Evolutionary conservation across 2,113 vertebrate genomes (phyloP).

Genomic region (Potamarius usumacintae): DNA sequence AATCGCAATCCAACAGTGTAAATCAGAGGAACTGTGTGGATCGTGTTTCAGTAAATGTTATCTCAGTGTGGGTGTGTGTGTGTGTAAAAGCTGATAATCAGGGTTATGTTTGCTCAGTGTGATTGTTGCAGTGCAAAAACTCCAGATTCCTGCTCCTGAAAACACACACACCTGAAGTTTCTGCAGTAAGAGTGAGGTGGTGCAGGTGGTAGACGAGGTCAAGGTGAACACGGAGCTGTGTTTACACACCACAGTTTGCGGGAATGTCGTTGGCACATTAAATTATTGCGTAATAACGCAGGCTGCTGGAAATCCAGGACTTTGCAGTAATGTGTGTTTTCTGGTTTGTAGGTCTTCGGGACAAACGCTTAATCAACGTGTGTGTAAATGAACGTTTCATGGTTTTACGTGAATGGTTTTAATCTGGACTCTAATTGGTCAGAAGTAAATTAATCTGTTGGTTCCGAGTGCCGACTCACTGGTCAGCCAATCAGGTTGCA

Average conservation of each 20-base stretch:
- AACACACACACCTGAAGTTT: neutral
- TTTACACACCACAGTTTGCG: neutral
- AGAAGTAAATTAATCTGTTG: too few relatives aligned
- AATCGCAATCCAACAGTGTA: neutral
- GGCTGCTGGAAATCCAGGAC: neutral
- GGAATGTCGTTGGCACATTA: neutral
- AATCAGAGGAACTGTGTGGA: neutral
- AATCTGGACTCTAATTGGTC: too few relatives aligned
- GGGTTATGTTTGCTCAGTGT: conserved; percentile 21
- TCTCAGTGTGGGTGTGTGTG: neutral
- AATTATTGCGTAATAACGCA: neutral
- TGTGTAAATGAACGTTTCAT: too few relatives aligned
- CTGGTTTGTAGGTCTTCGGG: neutral
- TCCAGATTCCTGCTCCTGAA: neutral
- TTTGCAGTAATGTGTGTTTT: neutral
- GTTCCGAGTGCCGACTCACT: too few relatives aligned
- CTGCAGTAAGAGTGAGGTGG: neutral
- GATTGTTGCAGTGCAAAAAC: neutral
- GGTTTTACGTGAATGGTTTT: too few relatives aligned
- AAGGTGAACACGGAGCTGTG: neutral
- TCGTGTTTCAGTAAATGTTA: neutral
- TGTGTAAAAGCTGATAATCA: neutral
- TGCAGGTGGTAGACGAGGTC: neutral
- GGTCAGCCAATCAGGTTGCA: too few relatives aligned
- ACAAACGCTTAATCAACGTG: neutral